Percentiles rank a stretch among this genome's conserved stretches.
These are phyloP conservation scores for Pilophorus perplexus DNA, from an alignment of 2,888 invertebrate species.

Conservation along the genomic window DNA sequence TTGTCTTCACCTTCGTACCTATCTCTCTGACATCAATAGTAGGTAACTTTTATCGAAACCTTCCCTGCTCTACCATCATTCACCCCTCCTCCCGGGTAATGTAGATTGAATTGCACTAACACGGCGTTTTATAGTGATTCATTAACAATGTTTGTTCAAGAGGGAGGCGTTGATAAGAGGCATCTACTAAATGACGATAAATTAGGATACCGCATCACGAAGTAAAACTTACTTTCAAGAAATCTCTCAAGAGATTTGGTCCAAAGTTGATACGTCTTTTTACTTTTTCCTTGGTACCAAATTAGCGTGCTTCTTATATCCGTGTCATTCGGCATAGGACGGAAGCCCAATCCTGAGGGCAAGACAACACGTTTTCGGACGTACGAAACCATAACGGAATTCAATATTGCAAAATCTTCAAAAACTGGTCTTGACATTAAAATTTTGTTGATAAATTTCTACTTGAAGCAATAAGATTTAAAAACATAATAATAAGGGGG, in stretches of 20 bases:
- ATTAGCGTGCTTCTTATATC: slow-evolving; percentile 93
- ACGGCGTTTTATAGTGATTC: not conserved
- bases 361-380: not conserved
- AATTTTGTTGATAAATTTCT: too few species aligned
- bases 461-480: too few species aligned
- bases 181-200: too few species aligned
- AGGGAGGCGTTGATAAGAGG: too few species aligned
- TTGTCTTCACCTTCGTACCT: too few species aligned
- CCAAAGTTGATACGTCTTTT: slow-evolving; percentile 74
- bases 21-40: too few species aligned
- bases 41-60: too few species aligned
- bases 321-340: slow-evolving; percentile 80
- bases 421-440: too few species aligned
- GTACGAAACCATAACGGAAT: not conserved
- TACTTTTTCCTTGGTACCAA: slow-evolving; percentile 83
- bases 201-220: too few species aligned
- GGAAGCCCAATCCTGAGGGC: slow-evolving; percentile 77
- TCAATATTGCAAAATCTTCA: too few species aligned
- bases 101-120: not conserved
- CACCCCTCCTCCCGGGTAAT: not conserved
- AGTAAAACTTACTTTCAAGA: slow-evolving; percentile 69
- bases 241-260: slow-evolving; percentile 70
- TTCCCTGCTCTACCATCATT: not conserved
- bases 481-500: not conserved
- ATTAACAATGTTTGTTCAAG: too few species aligned